Evolutionary conservation across 2,797 vertebrate species (phyloP).

Genomic region (Coluber constrictor): DNA sequence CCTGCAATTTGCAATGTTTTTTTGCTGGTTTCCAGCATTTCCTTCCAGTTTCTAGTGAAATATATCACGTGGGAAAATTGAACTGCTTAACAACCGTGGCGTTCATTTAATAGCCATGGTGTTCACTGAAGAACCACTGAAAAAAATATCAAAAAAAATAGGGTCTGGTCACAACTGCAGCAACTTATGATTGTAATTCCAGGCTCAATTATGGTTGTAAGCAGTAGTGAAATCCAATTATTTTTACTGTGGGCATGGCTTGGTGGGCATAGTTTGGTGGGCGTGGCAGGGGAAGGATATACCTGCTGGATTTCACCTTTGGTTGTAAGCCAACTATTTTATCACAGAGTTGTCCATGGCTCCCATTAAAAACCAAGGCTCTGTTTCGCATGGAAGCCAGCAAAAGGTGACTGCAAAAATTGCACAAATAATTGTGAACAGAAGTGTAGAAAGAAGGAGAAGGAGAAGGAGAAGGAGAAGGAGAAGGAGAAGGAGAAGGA

Average conservation of each 20-base stretch:
- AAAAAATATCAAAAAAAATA: neutral
- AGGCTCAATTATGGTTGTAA: neutral
- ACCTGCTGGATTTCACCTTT: no score
- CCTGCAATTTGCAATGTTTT: neutral
- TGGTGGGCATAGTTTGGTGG: no score
- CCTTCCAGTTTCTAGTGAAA: neutral
- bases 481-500: no score
- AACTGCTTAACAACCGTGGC: neutral
- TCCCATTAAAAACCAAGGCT: neutral
- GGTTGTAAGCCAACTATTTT: neutral
- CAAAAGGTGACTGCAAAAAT: neutral
- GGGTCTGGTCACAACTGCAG: neutral
- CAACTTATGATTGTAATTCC: neutral
- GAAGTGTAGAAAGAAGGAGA: neutral
- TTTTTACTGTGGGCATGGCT: no score
- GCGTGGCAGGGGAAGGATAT: no score
- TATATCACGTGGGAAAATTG: neutral
- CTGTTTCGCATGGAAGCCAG: neutral
- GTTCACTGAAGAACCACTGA: neutral
- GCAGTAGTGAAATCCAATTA: no score
- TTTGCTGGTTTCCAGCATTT: neutral
- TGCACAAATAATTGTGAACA: neutral
- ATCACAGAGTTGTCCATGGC: neutral
- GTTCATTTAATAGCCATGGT: no score
- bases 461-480: no score